Percentiles rank a stretch among this genome's conserved stretches.
Evolutionary conservation across 2,797 vertebrate genomes (phyloP).

Genomic region (Darevskia nairensis): DNA sequence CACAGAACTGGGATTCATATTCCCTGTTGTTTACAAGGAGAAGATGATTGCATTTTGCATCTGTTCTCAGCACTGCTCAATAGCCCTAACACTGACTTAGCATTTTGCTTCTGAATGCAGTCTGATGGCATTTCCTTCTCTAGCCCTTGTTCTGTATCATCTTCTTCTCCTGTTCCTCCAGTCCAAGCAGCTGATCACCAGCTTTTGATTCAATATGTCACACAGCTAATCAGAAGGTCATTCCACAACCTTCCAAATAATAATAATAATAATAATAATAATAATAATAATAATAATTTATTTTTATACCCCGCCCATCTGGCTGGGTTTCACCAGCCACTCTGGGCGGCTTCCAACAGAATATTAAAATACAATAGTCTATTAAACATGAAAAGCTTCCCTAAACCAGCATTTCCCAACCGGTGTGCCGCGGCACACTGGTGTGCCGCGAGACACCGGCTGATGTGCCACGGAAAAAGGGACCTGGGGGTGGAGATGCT

Average conservation of each 20-base stretch:
- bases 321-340: no score
- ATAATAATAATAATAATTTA: no score
- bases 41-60: conserved; percentile 75
- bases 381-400: no score
- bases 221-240: not conserved
- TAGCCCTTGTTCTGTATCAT: conserved; percentile 28
- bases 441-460: no score
- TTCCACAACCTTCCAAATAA: not conserved
- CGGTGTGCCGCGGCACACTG: no score
- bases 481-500: no score
- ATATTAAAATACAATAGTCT: no score
- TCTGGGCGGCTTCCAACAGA: no score
- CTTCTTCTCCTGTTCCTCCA: not conserved
- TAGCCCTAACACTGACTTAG: conserved; percentile 29
- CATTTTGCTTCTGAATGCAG: conserved; percentile 68
- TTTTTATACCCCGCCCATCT: no score
- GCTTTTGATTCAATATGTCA: not conserved
- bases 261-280: no score
- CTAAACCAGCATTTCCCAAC: no score
- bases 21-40: conserved; percentile 74
- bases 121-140: conserved; percentile 69
- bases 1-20: conserved; percentile 64
- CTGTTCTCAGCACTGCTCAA: conserved; percentile 64
- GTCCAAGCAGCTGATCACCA: not conserved
- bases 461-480: no score